phyloP scores from a whole-genome alignment of 2,797 vertebrate species.

The Lutjanus argentimaculatus region DNA sequence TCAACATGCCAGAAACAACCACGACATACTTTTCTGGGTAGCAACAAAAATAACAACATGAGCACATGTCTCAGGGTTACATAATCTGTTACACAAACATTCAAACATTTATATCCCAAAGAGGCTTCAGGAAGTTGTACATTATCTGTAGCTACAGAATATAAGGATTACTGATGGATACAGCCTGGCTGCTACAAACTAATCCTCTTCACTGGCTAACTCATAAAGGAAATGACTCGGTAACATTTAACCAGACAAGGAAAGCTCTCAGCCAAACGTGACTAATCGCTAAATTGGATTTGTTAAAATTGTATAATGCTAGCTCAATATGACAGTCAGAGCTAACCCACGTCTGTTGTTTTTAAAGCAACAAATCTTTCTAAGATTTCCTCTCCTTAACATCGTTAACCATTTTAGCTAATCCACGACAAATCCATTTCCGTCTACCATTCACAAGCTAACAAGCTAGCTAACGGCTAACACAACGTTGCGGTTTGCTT shows the following conservation, averaged over 20 bases:
- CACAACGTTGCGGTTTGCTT: conserved; percentile 39
- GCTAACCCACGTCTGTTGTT: accelerated
- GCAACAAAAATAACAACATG: conserved; percentile 76
- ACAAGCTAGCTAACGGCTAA: conserved; percentile 71
- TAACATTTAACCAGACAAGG: conserved; percentile 17
- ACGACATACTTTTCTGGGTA: conserved; percentile 31
- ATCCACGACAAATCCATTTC: conserved; percentile 75
- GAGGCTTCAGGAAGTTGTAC: conserved; percentile 13
- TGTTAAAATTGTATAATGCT: not conserved
- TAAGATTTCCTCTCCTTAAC: not conserved
- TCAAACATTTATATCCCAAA: conserved; percentile 46
- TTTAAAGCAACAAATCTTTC: not conserved
- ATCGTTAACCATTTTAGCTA: conserved; percentile 61
- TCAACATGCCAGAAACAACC: conserved; percentile 32
- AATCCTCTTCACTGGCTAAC: conserved; percentile 51
- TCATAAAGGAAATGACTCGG: conserved; percentile 51
- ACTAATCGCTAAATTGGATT: conserved; percentile 18
- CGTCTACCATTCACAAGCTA: conserved; percentile 63
- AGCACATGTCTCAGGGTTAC: conserved; percentile 71
- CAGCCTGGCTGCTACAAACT: conserved; percentile 13
- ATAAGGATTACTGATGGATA: not conserved
- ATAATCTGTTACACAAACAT: conserved; percentile 72
- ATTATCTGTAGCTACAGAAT: not conserved
- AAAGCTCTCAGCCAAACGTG: conserved; percentile 39
- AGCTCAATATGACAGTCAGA: not conserved